Base-by-base conservation (phyloP, 2,888 invertebrate genomes). In the Drosophila tanythrix region DNA sequence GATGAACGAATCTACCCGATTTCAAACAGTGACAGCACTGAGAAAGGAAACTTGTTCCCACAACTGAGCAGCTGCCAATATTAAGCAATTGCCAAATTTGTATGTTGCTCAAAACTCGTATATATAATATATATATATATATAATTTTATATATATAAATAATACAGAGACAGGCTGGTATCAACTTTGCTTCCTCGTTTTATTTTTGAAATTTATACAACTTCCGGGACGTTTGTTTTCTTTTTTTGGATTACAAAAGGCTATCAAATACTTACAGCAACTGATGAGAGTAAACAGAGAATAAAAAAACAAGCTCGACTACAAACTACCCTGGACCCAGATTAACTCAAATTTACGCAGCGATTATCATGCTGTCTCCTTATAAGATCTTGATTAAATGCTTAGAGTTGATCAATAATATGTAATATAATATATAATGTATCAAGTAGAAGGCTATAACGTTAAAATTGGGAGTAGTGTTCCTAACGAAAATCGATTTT, bases 1-100 rank as follows among this genome's bases (percentile, higher is more conserved):
- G 89, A 78, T 83, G 89, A 83, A 50, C 75, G 61, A 87, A 67
- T 67, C 62, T 46, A 50, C 25, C 36, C 56, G 40, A 61, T 51
- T 43, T 50, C 18, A 43, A 57, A 15, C 29, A 55, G 58, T 11
- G 48, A 56, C 36, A 50, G 27, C 5, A 27, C 25, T 52, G 69
- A 52, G 35, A 69, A 85, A 70, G 84, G 89, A 68, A 89, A 74
- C 89, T 74, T 83, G 89, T 74, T 78, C 36, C 63, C 43, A 36
- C 46, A 50, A 59, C 46, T 18, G 15, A 33, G 40, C 38, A 74
- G 43, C 74, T 50, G 57, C 46, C 51, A 25, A 25, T 51, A 27
- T 35, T 64, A 65, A 61, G 15, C 72, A 80, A 63, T 70, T 76
- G 70, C 84, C 84, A 72, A 89, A 89, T 87, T 75, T 66, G 84